These are phyloP conservation scores for Drosophila lacertosa DNA, from an alignment of 1,140 invertebrate genomes.

Conservation along the genomic window DNA sequence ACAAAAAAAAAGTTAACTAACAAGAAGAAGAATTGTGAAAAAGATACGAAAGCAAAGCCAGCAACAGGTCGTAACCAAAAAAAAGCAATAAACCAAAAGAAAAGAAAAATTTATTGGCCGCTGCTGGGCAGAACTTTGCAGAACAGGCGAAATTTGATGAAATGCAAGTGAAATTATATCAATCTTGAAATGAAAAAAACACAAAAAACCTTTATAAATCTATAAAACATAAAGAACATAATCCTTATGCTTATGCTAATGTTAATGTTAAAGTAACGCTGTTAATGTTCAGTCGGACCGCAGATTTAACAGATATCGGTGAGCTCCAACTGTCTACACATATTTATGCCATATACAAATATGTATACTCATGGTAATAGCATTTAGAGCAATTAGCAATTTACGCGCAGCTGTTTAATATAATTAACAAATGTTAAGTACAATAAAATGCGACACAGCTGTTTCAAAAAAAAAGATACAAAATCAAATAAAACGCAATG, in stretches of 20 bases:
- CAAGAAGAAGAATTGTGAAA: slow-evolving; percentile 4
- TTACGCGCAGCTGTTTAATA: slow-evolving; percentile 41
- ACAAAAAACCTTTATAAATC: background rate
- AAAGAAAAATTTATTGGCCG: slow-evolving; percentile 2
- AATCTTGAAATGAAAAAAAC: background rate
- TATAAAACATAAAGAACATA: too few species aligned
- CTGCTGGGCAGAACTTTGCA: slow-evolving; percentile 24
- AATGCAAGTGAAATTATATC: slow-evolving; percentile 27
- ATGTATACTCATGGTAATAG: background rate
- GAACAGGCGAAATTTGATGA: slow-evolving; percentile 33
- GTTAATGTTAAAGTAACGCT: too few species aligned
- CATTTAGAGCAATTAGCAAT: slow-evolving; percentile 26
- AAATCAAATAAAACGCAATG: background rate
- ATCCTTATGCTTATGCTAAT: background rate
- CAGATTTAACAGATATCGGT: too few species aligned
- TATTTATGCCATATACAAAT: background rate
- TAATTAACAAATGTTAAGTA: slow-evolving; percentile 37
- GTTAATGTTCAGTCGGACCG: too few species aligned
- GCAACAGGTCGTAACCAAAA: slow-evolving; percentile 52
- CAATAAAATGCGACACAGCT: slow-evolving; percentile 17
- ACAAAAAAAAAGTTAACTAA: slow-evolving; percentile 7
- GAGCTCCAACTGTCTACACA: slow-evolving; percentile 8
- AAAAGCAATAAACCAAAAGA: slow-evolving; percentile 10
- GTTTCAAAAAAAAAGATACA: slow-evolving; percentile 34
- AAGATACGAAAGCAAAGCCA: slow-evolving; percentile 38